Evolutionary conservation across 2,113 vertebrate species (phyloP).

Genomic region (Pteropus alecto): DNA sequence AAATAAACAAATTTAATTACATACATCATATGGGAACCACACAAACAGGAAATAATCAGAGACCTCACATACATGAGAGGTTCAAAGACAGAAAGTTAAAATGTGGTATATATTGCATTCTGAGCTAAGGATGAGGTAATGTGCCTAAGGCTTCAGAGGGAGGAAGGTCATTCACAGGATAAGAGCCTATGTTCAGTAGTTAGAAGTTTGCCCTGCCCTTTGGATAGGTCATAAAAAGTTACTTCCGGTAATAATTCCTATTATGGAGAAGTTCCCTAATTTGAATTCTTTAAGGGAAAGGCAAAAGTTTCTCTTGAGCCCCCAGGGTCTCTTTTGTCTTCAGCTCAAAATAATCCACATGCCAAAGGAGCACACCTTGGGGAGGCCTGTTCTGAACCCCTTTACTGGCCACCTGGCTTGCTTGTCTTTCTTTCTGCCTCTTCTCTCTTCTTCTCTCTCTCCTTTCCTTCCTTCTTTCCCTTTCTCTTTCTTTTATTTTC

Average conservation of each 20-base stretch:
- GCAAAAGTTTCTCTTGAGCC: no score
- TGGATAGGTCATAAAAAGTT: neutral
- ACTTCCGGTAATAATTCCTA: neutral
- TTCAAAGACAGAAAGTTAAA: neutral
- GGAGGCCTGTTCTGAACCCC: no score
- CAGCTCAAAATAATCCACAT: no score
- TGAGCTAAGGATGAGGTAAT: neutral
- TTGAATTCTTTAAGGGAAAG: no score
- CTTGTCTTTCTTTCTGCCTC: neutral
- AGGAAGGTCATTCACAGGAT: neutral
- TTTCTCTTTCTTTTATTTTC: neutral
- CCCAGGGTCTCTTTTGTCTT: no score
- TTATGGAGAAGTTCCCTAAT: neutral
- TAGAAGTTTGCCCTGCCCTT: neutral
- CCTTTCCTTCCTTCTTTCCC: no score
- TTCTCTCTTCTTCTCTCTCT: neutral
- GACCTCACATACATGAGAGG: neutral
- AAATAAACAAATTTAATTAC: neutral
- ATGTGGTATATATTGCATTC: neutral
- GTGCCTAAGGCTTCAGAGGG: neutral
- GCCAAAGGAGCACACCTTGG: no score
- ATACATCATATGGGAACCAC: neutral
- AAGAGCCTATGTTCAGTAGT: neutral
- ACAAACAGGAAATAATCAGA: neutral
- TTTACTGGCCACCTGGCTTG: neutral